A percentile compares a stretch with the other conserved stretches of the same genome.
Conservation (phyloP, 2,797 vertebrate genomes). For the Trematomus bernacchii region DNA sequence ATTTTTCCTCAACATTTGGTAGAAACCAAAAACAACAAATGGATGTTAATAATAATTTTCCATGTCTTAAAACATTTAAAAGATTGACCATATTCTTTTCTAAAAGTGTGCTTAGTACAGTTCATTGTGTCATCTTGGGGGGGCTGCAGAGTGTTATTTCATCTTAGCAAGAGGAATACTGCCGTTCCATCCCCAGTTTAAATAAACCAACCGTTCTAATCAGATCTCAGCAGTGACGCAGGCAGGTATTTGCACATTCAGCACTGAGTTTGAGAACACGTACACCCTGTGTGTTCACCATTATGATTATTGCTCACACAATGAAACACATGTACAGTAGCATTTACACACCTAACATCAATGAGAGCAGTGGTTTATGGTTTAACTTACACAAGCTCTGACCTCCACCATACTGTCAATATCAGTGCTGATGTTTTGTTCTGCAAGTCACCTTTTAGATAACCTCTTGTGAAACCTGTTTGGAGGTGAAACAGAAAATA, state of each 20-base stretch:
- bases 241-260: conserved; percentile 53
- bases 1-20: background rate
- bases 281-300: background rate
- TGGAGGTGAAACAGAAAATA: conserved; percentile 4
- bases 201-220: conserved; percentile 62
- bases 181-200: conserved; percentile 49
- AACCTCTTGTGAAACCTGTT: background rate
- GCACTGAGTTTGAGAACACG: conserved; percentile 26
- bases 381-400: background rate
- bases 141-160: conserved; percentile 22
- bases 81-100: no score
- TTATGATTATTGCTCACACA: background rate
- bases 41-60: no score
- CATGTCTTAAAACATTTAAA: no score
- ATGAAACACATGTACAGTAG: background rate
- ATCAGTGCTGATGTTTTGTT: background rate
- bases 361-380: no score
- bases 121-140: background rate
- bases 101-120: background rate
- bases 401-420: background rate
- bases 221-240: conserved; percentile 38
- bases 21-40: no score
- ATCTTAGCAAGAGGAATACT: conserved; percentile 30
- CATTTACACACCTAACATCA: background rate
- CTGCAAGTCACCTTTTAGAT: background rate